Conservation (phyloP, 2,113 vertebrate species). For the Cheirogaleus medius region DNA sequence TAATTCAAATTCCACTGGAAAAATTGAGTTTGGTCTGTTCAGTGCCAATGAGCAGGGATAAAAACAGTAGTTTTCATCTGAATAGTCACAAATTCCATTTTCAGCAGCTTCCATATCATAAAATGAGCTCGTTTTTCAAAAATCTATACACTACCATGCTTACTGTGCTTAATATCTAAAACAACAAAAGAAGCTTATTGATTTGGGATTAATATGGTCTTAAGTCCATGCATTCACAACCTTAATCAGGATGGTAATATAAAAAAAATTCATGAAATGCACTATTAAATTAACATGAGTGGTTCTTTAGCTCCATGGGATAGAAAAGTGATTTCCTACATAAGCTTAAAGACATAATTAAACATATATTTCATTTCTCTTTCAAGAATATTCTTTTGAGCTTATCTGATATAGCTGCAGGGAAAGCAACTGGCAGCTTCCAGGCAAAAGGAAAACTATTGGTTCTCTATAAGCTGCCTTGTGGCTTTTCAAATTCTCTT, state of each 20-base stretch:
- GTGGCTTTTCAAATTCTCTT: slow-evolving; percentile 40
- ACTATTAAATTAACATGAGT: slow-evolving; percentile 69
- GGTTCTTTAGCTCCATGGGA: slow-evolving; percentile 46
- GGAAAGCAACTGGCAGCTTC: slow-evolving; percentile 6
- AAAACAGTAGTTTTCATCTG: neutral
- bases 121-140: slow-evolving; percentile 60
- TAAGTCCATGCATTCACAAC: slow-evolving; percentile 59
- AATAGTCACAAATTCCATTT: slow-evolving; percentile 66
- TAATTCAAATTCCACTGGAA: neutral
- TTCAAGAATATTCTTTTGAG: slow-evolving; percentile 51
- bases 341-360: slow-evolving; percentile 72
- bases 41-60: neutral
- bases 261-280: slow-evolving; percentile 60
- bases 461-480: slow-evolving; percentile 32
- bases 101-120: slow-evolving; percentile 36
- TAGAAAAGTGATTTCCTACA: slow-evolving; percentile 65
- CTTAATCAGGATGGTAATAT: slow-evolving; percentile 66
- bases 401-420: slow-evolving; percentile 37
- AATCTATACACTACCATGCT: slow-evolving; percentile 45
- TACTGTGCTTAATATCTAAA: slow-evolving; percentile 66
- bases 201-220: slow-evolving; percentile 74
- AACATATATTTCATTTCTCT: slow-evolving; percentile 67
- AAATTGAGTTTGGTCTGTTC: neutral
- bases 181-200: slow-evolving; percentile 62
- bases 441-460: neutral